A percentile compares a stretch with the other conserved stretches of the same genome.
Evolutionary conservation across 2,797 vertebrate genomes (phyloP).

Genomic region (Onychomys torridus): DNA sequence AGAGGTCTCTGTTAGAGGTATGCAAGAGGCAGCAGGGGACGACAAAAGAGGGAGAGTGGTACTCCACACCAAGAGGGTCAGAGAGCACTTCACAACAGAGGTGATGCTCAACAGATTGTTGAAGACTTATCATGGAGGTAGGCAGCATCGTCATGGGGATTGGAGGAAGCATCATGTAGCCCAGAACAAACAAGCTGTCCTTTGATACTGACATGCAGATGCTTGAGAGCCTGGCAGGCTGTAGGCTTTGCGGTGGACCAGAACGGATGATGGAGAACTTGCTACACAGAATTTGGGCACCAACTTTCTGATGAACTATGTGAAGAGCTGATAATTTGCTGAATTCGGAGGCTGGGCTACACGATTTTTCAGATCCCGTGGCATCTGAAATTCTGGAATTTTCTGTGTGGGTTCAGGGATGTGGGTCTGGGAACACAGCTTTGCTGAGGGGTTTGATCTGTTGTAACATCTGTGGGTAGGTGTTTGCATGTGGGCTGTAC

Average conservation of each 20-base stretch:
- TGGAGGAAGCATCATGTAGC: not conserved
- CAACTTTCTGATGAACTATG: not conserved
- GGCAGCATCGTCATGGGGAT: not conserved
- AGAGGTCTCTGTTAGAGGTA: not conserved
- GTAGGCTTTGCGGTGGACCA: not conserved
- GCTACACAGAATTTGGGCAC: not conserved
- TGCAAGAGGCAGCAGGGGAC: not conserved
- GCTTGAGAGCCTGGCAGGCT: not conserved
- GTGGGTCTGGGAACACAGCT: conserved; percentile 71
- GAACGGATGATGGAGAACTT: not conserved
- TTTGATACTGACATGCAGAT: not conserved
- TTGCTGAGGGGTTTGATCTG: conserved; percentile 63
- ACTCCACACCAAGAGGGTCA: not conserved
- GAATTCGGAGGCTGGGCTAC: not conserved
- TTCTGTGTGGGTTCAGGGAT: conserved; percentile 68
- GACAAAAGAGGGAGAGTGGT: not conserved
- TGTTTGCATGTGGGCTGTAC: conserved; percentile 66
- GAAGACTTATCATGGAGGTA: not conserved
- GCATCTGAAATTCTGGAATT: conserved; percentile 57
- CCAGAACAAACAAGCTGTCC: not conserved
- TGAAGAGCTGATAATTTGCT: not conserved
- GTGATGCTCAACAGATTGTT: not conserved
- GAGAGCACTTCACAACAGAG: not conserved
- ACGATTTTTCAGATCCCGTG: not conserved
- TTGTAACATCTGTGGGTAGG: conserved; percentile 72